Percentiles rank a stretch among this genome's conserved stretches.
phyloP scores from a whole-genome alignment of 2,888 invertebrate genomes.

The Chelonus formosanus region DNA sequence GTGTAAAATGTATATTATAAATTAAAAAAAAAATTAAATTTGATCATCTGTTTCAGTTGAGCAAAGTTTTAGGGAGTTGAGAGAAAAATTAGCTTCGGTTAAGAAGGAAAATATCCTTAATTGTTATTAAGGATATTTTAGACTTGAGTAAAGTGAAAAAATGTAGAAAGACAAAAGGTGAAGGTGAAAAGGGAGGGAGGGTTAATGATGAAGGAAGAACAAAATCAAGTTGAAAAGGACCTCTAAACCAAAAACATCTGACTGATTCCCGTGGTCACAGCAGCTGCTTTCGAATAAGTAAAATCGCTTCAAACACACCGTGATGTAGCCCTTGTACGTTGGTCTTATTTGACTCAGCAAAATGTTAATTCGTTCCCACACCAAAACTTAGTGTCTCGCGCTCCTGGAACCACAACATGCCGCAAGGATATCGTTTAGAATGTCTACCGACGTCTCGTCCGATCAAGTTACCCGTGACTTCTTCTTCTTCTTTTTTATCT shows the following conservation, averaged over 20 bases:
- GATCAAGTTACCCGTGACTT: conserved; percentile 30
- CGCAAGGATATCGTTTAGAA: conserved; percentile 30
- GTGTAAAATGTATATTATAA: too few species aligned
- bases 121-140: too few species aligned
- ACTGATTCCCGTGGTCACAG: conserved; percentile 10
- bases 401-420: conserved; percentile 26
- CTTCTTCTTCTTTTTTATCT: conserved; percentile 6
- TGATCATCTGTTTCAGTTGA: too few species aligned
- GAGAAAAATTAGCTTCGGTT: too few species aligned
- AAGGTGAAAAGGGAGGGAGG: too few species aligned
- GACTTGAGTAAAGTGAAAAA: too few species aligned
- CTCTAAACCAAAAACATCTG: conserved; percentile 1
- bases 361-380: conserved; percentile 45
- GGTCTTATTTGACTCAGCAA: conserved; percentile 45
- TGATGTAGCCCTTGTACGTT: background rate
- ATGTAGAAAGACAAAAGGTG: too few species aligned
- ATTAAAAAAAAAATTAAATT: too few species aligned
- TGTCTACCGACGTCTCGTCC: conserved; percentile 18
- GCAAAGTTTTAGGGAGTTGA: too few species aligned
- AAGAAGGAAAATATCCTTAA: too few species aligned
- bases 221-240: background rate
- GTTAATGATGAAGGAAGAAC: background rate
- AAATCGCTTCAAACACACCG: conserved; percentile 16
- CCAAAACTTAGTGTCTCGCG: conserved; percentile 26
- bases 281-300: conserved; percentile 23